phyloP scores from a whole-genome alignment of 2,797 vertebrate species.

The Serranus cabrilla region DNA sequence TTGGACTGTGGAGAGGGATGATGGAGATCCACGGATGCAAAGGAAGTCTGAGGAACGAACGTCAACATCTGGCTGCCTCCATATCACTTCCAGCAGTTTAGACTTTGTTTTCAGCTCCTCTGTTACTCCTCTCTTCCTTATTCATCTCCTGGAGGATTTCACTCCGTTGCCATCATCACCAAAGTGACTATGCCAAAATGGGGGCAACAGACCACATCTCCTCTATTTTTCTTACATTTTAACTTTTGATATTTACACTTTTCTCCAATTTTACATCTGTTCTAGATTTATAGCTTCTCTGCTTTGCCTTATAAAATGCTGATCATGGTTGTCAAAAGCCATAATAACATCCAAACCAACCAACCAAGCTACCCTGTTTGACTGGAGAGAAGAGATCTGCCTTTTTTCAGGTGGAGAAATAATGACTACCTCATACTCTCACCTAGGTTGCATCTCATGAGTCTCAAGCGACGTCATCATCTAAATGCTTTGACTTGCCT shows the following conservation, averaged over 20 bases:
- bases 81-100: constrained; percentile 53
- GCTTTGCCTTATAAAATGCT: constrained; percentile 79
- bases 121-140: constrained; percentile 63
- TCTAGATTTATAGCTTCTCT: constrained; percentile 77
- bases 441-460: constrained; percentile 80
- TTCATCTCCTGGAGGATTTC: constrained; percentile 76
- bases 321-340: constrained; percentile 77
- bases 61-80: constrained; percentile 57
- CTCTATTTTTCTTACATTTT: constrained; percentile 77
- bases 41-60: constrained; percentile 65
- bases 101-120: constrained; percentile 66
- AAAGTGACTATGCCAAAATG: constrained; percentile 82
- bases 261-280: constrained; percentile 73
- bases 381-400: constrained; percentile 83
- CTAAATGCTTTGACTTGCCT: constrained; percentile 50
- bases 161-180: constrained; percentile 76
- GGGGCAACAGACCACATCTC: constrained; percentile 71
- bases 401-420: constrained; percentile 80
- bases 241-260: constrained; percentile 80
- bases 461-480: constrained; percentile 58
- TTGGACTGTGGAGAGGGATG: constrained; percentile 72
- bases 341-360: constrained; percentile 74
- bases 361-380: constrained; percentile 77
- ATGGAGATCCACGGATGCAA: constrained; percentile 68
- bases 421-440: constrained; percentile 84